Evolutionary conservation across 2,113 vertebrate species (phyloP).

Genomic region (Arenaria interpres): DNA sequence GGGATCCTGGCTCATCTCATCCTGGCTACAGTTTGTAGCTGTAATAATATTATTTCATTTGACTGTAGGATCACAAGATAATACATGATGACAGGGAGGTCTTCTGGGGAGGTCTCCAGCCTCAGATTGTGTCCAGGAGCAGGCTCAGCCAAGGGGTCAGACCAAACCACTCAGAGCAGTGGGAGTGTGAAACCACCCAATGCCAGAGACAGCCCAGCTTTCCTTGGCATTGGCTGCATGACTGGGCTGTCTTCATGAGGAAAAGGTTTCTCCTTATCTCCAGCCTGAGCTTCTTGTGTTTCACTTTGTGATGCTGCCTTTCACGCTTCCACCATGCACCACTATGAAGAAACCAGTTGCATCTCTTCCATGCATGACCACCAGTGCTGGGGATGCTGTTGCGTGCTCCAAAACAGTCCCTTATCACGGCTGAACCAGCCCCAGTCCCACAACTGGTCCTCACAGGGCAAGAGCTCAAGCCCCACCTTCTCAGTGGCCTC

Average conservation of each 20-base stretch:
- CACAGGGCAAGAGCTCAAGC: background rate
- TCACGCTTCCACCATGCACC: fast-evolving
- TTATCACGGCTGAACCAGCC: background rate
- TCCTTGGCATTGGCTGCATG: background rate
- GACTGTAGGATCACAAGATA: background rate
- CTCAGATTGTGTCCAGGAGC: background rate
- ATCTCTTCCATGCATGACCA: background rate
- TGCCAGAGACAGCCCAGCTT: background rate
- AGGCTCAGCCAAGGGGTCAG: background rate
- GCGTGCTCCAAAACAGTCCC: background rate
- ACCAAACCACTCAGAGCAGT: background rate
- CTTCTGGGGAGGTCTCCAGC: background rate
- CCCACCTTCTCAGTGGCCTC: background rate
- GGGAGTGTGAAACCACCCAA: fast-evolving
- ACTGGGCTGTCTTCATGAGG: fast-evolving
- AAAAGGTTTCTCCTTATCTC: background rate
- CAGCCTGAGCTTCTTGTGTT: background rate
- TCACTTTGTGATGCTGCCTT: background rate
- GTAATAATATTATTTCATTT: background rate
- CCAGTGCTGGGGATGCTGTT: background rate
- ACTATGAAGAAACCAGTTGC: background rate
- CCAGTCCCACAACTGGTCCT: background rate
- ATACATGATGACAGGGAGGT: background rate
- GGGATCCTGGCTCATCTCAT: background rate
- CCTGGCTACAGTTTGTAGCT: background rate